Conservation (phyloP, 2,797 vertebrate species). For the Lithobates sylvaticus region DNA sequence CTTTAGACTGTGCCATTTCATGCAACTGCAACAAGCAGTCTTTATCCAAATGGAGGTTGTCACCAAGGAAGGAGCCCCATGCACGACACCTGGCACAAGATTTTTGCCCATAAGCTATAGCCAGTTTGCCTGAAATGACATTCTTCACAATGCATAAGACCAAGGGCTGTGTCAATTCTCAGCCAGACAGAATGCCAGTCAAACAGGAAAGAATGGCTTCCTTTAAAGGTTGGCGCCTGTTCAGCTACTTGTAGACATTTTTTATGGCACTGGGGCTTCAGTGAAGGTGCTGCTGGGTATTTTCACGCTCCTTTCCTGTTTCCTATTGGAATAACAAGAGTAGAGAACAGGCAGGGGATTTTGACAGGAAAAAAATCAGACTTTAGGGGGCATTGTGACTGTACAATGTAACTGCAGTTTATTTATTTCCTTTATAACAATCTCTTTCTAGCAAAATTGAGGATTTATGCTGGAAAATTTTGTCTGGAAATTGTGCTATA, state of each 20-base stretch:
- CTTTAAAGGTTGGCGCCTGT: background rate
- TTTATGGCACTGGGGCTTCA: conserved; percentile 14
- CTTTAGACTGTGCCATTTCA: too few species aligned
- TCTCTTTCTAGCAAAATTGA: too few species aligned
- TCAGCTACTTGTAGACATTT: background rate
- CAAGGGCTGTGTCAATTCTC: background rate
- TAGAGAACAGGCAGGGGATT: conserved; percentile 19
- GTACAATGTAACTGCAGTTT: background rate
- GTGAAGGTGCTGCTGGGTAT: conserved; percentile 19
- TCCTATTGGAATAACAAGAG: conserved; percentile 31
- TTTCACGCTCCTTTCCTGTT: conserved; percentile 24
- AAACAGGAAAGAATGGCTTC: conserved; percentile 26
- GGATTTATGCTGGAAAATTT: background rate
- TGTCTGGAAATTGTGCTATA: background rate
- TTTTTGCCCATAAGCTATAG: background rate
- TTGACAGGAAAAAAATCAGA: background rate
- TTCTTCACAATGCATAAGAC: background rate
- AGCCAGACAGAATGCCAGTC: conserved; percentile 2
- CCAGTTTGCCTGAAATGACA: background rate
- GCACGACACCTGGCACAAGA: background rate
- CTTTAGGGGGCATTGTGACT: background rate
- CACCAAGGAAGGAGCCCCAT: background rate
- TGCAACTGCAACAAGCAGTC: too few species aligned
- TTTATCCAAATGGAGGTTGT: background rate
- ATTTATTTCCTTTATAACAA: background rate